Evolutionary conservation across 2,888 invertebrate genomes (phyloP), one percentile per base, ranked within the genome.

Genomic region (Chydorus sphaericus): DNA sequence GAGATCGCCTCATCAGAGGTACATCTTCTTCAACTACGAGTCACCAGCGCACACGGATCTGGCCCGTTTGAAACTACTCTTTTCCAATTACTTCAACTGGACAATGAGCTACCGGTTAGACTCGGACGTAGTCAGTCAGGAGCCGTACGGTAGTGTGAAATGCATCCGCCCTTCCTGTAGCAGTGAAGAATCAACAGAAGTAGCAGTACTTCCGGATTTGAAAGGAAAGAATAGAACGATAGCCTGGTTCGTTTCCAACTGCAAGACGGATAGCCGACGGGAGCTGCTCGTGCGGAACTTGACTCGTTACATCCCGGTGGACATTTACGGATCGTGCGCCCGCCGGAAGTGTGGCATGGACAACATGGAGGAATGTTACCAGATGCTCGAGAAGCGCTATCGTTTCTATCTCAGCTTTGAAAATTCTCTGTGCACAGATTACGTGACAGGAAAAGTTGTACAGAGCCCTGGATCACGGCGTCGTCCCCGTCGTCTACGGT

Each of bases 281-380:
- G 53, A 53, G 10, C 14, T 23, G 28, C 26, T 37, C 33, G 53
- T 53, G 14, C 53, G 18, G 20, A 23, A 53, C 28, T 16, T 53
- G 37, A 20, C 23, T 14, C 36, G 14, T 4, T 26, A 31, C 37
- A 38, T 57, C 23, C 44, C 57, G n/a, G 57, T 57, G 11, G 57
- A 57, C 20, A 54, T 57, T 37, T 57, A 57, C 57, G 57, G 57
- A 6, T n/a, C 26, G 7, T 57, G 57, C 20, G 57, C 38, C 8
- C 36, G 48, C 11, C 29, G 23, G 1, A 44, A 10, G 3, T 55
- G 55, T 16, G 11, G 14, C 26, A 26, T 23, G 26, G 11, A 28
- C 26, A 20, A 44, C 14, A 23, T 23, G 4, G 16, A 14, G 11
- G 44, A 44, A 20, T 44, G 44, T n/a, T 23, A 44, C 26, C 20